Base-by-base conservation (phyloP, 2,797 vertebrate species). In the Thunnus albacares region DNA sequence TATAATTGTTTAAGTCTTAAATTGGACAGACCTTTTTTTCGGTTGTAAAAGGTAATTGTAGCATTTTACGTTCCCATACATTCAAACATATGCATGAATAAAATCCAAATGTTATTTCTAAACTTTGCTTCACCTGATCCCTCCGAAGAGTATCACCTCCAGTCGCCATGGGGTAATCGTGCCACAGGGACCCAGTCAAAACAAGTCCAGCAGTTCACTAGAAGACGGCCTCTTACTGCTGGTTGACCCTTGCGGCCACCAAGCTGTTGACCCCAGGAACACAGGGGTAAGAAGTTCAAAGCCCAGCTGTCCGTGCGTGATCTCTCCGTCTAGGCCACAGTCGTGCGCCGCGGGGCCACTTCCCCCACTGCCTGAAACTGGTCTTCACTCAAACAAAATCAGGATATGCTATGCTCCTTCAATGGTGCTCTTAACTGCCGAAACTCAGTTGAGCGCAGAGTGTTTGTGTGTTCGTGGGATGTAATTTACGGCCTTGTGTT, bases 261-360 rank as follows among this genome's bases (percentile, higher is more conserved):
- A 87, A 91, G 92, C 92, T 92, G 92, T 91, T 94, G 94, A 95
- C 93, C 92, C 85, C 88, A 76, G 89, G 90, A 92, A 81, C 80
- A 41, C 77, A 53, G 88, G 90, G 93, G 93, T 95, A 93, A 93
- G 89, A 89, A 94, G 92, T 94, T 94, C 94, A 95, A 94, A 93
- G 92, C 93, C 91, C 94, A 95, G 93, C 94, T 95, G 94, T 92
- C 90, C 76, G 56, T 82, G 88, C 77, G 71, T 90, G 92, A 93
- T 93, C 92, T 90, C 87, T 81, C 69, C 82, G 80, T 89, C 90
- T 87, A 84, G 90, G 90, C 91, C 80, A 68, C 55, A 69, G 84
- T 86, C 66, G 77, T 83, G 87, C 89, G 15, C 91, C 52, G 11
- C 59, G 45, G 92, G 93, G 86, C 89, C 87, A 90, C 94, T 89